phyloP scores from a whole-genome alignment of 2,113 vertebrate genomes.

The Nothobranchius furzeri region DNA sequence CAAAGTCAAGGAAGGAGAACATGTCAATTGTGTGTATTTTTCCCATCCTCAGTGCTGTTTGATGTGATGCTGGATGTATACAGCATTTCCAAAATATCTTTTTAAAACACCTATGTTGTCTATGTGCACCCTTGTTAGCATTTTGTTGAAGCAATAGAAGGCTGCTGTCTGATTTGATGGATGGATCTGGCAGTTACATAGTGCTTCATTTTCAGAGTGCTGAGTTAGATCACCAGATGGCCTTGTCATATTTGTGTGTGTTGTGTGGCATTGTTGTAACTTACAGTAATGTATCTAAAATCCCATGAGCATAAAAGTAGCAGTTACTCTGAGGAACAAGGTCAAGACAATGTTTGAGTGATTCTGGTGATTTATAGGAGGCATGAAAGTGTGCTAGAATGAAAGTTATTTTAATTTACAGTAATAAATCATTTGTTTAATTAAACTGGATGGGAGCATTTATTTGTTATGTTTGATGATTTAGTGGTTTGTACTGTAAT shows the following conservation, averaged over 20 bases:
- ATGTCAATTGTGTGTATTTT: constrained; percentile 19
- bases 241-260: constrained; percentile 7
- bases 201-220: constrained; percentile 18
- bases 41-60: constrained; percentile 4
- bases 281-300: constrained; percentile 5
- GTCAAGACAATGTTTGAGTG: constrained; percentile 23
- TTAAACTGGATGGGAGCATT: no score
- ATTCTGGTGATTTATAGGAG: no score
- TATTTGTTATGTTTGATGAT: neutral
- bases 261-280: constrained; percentile 10
- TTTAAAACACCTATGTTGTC: constrained; percentile 14
- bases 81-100: constrained; percentile 26
- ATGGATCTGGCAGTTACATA: constrained; percentile 30
- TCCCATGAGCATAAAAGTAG: constrained; percentile 8
- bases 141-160: constrained; percentile 15
- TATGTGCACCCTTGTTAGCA: neutral
- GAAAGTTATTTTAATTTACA: no score
- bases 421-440: no score
- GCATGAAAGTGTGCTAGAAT: no score
- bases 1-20: constrained; percentile 60
- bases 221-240: constrained; percentile 33
- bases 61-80: constrained; percentile 10
- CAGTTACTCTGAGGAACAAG: constrained; percentile 25
- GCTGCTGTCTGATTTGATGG: constrained; percentile 34
- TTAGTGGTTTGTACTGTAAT: constrained; percentile 14